Evolutionary conservation across 2,888 invertebrate genomes (phyloP).

Genomic region (Philereme vetulata): DNA sequence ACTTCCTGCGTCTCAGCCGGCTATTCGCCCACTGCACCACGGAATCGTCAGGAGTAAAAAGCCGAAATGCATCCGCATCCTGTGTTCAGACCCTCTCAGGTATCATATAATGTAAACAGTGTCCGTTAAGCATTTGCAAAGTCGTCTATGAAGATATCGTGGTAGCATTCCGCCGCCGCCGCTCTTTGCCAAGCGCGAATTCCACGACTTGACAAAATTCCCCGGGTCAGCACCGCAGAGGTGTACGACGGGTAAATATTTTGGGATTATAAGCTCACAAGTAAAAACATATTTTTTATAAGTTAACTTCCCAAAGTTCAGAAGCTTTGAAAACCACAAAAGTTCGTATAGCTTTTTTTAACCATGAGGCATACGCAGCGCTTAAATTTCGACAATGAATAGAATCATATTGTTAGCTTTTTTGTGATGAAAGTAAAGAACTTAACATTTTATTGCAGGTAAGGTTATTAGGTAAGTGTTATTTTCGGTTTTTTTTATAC

Average conservation of each 20-base stretch:
- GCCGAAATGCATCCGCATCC: neutral
- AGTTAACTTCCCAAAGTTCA: neutral
- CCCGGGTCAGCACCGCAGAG: constrained; percentile 35
- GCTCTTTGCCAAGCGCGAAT: constrained; percentile 55
- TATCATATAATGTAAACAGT: constrained; percentile 48
- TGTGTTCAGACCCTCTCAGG: constrained; percentile 2
- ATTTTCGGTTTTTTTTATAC: too few relatives aligned
- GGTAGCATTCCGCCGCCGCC: constrained; percentile 61
- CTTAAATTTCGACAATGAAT: too few relatives aligned
- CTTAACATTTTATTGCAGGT: too few relatives aligned
- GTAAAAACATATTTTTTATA: constrained; percentile 6
- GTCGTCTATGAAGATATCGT: constrained; percentile 73
- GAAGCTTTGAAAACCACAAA: neutral
- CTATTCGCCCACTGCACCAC: too few relatives aligned
- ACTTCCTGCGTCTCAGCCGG: too few relatives aligned
- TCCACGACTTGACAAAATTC: constrained; percentile 55
- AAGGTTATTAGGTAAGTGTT: too few relatives aligned
- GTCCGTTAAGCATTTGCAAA: constrained; percentile 57
- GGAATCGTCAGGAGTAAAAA: too few relatives aligned
- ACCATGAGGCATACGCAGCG: too few relatives aligned
- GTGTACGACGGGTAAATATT: constrained; percentile 20
- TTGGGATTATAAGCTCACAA: constrained; percentile 20
- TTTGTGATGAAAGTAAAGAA: too few relatives aligned
- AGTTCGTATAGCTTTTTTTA: neutral
- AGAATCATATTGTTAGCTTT: too few relatives aligned